phyloP scores from a whole-genome alignment of 1,140 invertebrate species.

The Vanessa tameamea region DNA sequence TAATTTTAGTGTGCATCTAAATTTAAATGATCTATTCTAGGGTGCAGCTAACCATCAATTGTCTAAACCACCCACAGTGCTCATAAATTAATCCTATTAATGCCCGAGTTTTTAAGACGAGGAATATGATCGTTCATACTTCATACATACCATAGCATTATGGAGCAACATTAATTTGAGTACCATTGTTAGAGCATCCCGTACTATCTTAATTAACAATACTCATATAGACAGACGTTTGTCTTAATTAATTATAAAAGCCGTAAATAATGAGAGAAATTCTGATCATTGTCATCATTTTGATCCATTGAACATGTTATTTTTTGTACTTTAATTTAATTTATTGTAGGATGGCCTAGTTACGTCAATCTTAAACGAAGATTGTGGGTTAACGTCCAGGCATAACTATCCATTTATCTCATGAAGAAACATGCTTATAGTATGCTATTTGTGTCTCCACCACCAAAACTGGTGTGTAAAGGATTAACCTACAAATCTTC shows the following conservation, averaged over 20 bases:
- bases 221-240: constrained; percentile 27
- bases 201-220: constrained; percentile 39
- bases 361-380: no score
- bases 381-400: no score
- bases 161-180: constrained; percentile 41
- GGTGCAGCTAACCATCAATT: constrained; percentile 52
- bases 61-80: constrained; percentile 61
- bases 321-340: no score
- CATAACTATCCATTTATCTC: no score
- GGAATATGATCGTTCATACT: constrained; percentile 29
- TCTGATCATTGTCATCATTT: neutral
- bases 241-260: constrained; percentile 31
- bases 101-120: constrained; percentile 41
- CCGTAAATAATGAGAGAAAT: neutral
- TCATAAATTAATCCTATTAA: constrained; percentile 71
- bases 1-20: constrained; percentile 5
- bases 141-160: constrained; percentile 24
- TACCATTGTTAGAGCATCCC: constrained; percentile 33
- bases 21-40: constrained; percentile 49
- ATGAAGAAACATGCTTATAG: no score
- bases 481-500: no score
- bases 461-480: no score
- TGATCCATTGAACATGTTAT: no score
- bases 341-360: no score
- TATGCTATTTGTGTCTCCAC: no score